Evolutionary conservation across 2,888 invertebrate species (phyloP), one percentile per base, ranked within the genome.

Genomic region (Leptura quadrifasciata): DNA sequence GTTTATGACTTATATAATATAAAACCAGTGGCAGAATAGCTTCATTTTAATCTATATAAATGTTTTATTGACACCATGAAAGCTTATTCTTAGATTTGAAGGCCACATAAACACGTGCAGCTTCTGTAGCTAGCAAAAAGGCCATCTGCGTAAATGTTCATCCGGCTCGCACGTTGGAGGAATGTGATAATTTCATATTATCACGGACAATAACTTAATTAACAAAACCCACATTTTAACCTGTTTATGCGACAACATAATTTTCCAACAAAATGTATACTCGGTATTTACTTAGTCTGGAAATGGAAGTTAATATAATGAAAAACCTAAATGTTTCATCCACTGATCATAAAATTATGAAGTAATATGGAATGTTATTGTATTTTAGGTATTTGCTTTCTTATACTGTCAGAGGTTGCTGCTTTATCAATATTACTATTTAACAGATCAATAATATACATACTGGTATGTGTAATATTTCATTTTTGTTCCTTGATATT

Each of bases 161-260:
- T 10, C 9, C 15, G 12, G 54, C 15, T 57, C 35, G 57, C 69
- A 69, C 69, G 69, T 69, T 69, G 69, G 69, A 69, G 39, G n/a
- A 57, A 58, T 57, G 69, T 47, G 69, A 69, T 69, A 69, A 69
- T 35, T 69, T 18, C 24, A 31, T n/a, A 58, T 58, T 69, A 69
- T 69, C 69, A 35, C 21, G 58, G 47, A 58, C 69, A 69, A 69
- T 69, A 58, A 69, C 31, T 69, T 58, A 58, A 69, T 69, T 69
- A 69, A 39, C 35, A 6, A 18, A 69, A 35, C 69, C 58, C 58
- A 69, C 69, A 21, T 21, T 47, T 47, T 3, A 47, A 47, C n/a
- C 5, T 47, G n/a, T 47, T 47, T 47, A 39, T 10, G 35, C 10
- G 39, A 39, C 35, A 35, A 35, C 17, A 20, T 35, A 39, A 39